Base-by-base conservation (phyloP, 2,113 vertebrate species). In the Phaetusa simplex region DNA sequence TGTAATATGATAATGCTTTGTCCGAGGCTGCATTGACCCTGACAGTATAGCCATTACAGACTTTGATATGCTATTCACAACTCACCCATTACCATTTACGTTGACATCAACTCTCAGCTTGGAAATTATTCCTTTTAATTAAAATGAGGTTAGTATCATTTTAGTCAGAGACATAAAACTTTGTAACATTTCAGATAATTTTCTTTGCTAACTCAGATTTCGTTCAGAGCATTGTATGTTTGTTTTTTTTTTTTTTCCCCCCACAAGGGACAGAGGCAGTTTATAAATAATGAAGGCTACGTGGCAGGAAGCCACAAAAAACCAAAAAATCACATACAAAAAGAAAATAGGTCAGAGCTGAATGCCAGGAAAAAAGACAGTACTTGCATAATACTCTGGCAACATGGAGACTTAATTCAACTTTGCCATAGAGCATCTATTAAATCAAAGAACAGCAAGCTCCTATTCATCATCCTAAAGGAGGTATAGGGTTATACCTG, bases 41-140 rank as follows among this genome's bases (percentile, higher is more conserved):
- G 42, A 71, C 43, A 92, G 49, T 36, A 82, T 26, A 67, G 86
- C 67, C 55, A 59, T n/a, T 87, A 53, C 12, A 91, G 70, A 55
- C 27, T 73, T 91, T 64, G 47, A 77, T 70, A 93, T 3, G 34
- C 58, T 82, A 12, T 53, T 93, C 80, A 87, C 42, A 93, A 45
- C 23, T 93, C 9, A 0, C 2, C 38, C 49, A 67, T 88, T 85
- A 90, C 34, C 49, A 61, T 64, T 88, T 80, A 56, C 13, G 24
- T 8, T n/a, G 49, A 70, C 38, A 78, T 61, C 86, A 92, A 83
- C 3, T 17, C 34, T 58, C 42, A 65, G 42, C 19, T 69, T 81
- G 49, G 17, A 86, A 96, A 90, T 81, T 24, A 92, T 32, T 90
- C 5, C 21, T 92, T 69, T 93, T 70, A 73, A 86, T 90, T 93